Conservation (phyloP, 2,113 vertebrate species). For the Microtus ochrogaster region DNA sequence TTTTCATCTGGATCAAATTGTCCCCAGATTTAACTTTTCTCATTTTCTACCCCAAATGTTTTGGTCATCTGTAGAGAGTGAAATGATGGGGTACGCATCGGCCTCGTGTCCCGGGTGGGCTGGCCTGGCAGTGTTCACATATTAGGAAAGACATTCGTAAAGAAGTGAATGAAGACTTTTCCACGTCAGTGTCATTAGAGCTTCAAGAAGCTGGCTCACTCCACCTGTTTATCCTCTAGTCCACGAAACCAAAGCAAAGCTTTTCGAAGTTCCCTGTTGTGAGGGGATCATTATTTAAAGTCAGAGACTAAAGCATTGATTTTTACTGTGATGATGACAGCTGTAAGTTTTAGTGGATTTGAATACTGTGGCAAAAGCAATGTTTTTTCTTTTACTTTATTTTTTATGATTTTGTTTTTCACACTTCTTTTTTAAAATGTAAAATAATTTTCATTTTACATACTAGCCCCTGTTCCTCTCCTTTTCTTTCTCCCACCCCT, state of each 20-base stretch:
- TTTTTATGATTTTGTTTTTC: neutral
- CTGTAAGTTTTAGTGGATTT: neutral
- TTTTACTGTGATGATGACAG: slow-evolving; percentile 26
- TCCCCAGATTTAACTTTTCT: slow-evolving; percentile 23
- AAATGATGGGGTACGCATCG: neutral
- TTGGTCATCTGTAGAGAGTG: neutral
- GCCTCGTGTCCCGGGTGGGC: neutral
- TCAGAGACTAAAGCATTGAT: slow-evolving; percentile 36
- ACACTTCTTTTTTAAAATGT: neutral
- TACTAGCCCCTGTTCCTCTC: no score
- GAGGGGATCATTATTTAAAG: neutral
- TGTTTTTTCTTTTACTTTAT: neutral
- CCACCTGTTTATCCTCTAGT: neutral
- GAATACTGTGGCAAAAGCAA: neutral
- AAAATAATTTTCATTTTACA: no score
- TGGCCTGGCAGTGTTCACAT: neutral
- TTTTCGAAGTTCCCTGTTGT: neutral
- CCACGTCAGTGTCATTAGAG: neutral
- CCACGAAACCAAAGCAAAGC: neutral
- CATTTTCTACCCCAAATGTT: neutral
- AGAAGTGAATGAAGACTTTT: neutral
- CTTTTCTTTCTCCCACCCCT: no score
- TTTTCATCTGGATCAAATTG: slow-evolving; percentile 46
- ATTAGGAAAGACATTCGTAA: neutral
- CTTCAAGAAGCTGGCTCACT: neutral